Conservation (phyloP, 2,113 vertebrate species). For the Tragelaphus strepsiceros region DNA sequence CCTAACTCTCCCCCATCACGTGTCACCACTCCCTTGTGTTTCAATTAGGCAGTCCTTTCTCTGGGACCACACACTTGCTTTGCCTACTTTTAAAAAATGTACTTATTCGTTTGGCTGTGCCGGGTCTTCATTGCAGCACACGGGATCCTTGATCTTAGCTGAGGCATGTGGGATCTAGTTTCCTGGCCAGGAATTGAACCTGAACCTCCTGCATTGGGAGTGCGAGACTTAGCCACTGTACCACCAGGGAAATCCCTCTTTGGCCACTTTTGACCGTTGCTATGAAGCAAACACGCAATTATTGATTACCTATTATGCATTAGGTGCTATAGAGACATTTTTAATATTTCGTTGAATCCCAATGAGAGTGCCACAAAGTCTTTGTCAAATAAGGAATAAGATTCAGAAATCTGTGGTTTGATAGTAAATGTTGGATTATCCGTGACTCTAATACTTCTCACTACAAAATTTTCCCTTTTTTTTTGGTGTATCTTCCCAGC, state of each 20-base stretch:
- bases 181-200: not conserved
- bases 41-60: not conserved
- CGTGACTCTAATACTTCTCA: not conserved
- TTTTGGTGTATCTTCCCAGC: not conserved
- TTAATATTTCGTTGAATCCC: not conserved
- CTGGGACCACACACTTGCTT: not conserved
- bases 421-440: not conserved
- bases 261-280: not conserved
- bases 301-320: not conserved
- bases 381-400: not conserved
- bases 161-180: not conserved
- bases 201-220: not conserved
- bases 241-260: not conserved
- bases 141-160: not conserved
- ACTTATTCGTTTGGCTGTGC: not conserved
- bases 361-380: too few species aligned
- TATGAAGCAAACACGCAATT: not conserved
- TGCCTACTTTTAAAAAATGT: not conserved
- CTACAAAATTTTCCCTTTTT: too few species aligned
- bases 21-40: not conserved
- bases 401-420: not conserved
- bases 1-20: fast-evolving
- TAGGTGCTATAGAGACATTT: not conserved
- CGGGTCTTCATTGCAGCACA: not conserved
- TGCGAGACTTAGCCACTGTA: not conserved